These are phyloP conservation scores for Xenentodon cancila DNA, from an alignment of 2,797 vertebrate species.

Conservation along the genomic window DNA sequence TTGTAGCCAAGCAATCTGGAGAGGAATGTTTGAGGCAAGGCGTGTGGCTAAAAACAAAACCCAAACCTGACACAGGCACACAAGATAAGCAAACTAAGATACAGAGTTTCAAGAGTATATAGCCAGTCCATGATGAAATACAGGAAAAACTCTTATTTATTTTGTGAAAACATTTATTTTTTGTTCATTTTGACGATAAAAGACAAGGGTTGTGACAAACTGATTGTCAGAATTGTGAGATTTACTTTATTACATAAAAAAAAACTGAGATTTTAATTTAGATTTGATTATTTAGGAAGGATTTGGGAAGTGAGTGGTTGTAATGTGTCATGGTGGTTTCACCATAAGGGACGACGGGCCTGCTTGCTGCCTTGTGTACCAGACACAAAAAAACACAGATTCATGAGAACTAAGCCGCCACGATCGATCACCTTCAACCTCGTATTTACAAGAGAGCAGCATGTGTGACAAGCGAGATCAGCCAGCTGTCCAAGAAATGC, in stretches of 20 bases:
- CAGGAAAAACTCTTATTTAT: no score
- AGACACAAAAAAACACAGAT: constrained; percentile 61
- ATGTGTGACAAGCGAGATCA: constrained; percentile 57
- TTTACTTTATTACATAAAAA: neutral
- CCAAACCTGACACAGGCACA: no score
- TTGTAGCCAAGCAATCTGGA: no score
- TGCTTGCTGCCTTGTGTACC: constrained; percentile 23
- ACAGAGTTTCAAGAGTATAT: no score
- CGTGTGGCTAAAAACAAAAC: no score
- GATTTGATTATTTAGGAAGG: constrained; percentile 17
- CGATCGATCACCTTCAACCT: constrained; percentile 69
- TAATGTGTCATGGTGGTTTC: constrained; percentile 48
- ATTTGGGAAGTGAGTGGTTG: constrained; percentile 44
- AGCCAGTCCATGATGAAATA: no score
- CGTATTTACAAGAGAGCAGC: constrained; percentile 55
- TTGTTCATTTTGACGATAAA: no score
- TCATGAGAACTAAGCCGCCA: constrained; percentile 57
- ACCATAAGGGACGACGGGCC: constrained; percentile 38
- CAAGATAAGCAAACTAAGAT: no score
- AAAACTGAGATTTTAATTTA: neutral
- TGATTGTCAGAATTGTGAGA: no score
- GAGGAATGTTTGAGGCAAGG: no score
- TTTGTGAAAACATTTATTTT: no score
- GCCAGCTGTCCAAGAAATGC: constrained; percentile 50
- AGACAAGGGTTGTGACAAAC: no score